These are phyloP conservation scores for Zaprionus lachaisei DNA, from an alignment of 1,140 invertebrate species.

Conservation along the genomic window DNA sequence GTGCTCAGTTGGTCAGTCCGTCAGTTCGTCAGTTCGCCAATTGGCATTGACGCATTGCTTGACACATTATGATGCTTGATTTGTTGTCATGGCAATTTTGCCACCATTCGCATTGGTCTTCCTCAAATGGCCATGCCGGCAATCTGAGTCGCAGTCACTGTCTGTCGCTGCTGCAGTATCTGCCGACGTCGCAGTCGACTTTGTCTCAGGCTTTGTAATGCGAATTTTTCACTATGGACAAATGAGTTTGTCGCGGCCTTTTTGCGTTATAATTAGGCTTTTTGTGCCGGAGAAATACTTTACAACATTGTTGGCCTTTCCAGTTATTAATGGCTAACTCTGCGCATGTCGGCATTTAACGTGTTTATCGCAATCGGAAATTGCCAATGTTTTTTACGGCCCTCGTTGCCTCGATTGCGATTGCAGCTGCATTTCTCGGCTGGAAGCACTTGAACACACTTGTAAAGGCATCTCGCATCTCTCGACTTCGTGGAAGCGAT, in stretches of 20 bases:
- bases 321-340: slow-evolving; percentile 77
- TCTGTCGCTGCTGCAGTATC: slow-evolving; percentile 34
- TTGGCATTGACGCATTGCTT: slow-evolving; percentile 78
- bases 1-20: slow-evolving; percentile 8
- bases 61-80: slow-evolving; percentile 83
- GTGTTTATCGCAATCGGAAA: slow-evolving; percentile 57
- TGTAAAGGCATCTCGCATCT: slow-evolving; percentile 12
- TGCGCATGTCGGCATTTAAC: slow-evolving; percentile 71
- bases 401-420: neutral
- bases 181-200: slow-evolving; percentile 5
- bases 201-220: slow-evolving; percentile 50
- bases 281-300: slow-evolving; percentile 62
- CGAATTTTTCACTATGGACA: slow-evolving; percentile 79
- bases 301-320: slow-evolving; percentile 68
- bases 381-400: slow-evolving; percentile 38
- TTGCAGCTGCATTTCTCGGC: slow-evolving; percentile 21
- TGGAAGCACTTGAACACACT: neutral
- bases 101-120: slow-evolving; percentile 58
- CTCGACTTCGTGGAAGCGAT: slow-evolving; percentile 22
- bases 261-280: slow-evolving; percentile 78
- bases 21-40: slow-evolving; percentile 52
- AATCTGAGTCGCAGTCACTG: slow-evolving; percentile 40
- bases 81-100: slow-evolving; percentile 80
- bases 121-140: slow-evolving; percentile 64
- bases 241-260: slow-evolving; percentile 80